phyloP scores from a whole-genome alignment of 2,113 vertebrate species.

The Entelurus aequoreus region DNA sequence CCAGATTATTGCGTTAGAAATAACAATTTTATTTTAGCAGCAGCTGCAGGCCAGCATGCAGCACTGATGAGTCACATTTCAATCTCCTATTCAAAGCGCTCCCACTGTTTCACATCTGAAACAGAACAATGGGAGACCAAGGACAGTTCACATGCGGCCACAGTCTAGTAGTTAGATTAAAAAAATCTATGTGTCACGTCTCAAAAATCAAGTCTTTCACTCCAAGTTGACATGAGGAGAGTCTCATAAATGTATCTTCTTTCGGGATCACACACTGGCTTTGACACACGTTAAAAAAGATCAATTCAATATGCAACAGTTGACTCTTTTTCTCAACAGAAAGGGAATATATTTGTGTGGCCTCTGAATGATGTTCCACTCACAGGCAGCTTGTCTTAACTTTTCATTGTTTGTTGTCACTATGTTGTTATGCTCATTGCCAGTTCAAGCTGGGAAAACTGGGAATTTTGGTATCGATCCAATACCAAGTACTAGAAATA shows the following conservation, averaged over 20 bases:
- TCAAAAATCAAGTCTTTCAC: not conserved
- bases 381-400: not conserved
- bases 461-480: too few relatives aligned
- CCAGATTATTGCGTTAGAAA: not conserved
- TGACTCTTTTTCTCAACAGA: not conserved
- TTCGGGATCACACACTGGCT: not conserved
- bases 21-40: not conserved
- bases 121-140: too few relatives aligned
- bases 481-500: too few relatives aligned
- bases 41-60: not conserved
- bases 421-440: too few relatives aligned
- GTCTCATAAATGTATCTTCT: not conserved
- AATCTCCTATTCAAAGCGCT: not conserved
- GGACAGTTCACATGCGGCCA: too few relatives aligned
- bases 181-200: too few relatives aligned
- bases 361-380: not conserved
- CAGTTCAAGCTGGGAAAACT: too few relatives aligned
- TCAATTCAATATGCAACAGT: not conserved
- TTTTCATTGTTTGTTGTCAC: constrained; percentile 12
- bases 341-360: not conserved
- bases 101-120: too few relatives aligned
- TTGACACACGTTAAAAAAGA: not conserved
- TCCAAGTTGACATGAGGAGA: not conserved
- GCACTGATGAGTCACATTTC: not conserved
- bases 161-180: too few relatives aligned